phyloP scores from a whole-genome alignment of 1,140 invertebrate species.

The Cherax quadricarinatus region DNA sequence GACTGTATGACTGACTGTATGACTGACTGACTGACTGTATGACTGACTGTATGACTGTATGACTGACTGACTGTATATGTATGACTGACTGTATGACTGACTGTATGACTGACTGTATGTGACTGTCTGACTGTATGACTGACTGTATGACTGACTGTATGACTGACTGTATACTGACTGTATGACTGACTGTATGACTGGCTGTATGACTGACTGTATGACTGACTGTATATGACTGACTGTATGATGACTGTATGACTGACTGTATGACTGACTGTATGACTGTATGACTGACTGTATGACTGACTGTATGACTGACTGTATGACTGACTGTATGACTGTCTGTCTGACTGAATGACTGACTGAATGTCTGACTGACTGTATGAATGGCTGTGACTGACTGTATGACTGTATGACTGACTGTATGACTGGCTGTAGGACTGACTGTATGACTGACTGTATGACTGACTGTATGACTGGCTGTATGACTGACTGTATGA shows the following conservation, averaged over 20 bases:
- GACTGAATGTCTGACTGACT: too few relatives aligned
- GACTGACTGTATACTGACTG: not conserved
- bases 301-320: not conserved
- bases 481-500: not conserved
- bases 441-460: too few relatives aligned
- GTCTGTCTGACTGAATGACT: too few relatives aligned
- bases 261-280: not conserved
- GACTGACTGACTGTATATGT: not conserved
- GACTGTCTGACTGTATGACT: not conserved
- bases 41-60: not conserved
- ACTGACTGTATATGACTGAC: slow-evolving; percentile 1
- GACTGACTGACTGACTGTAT: not conserved
- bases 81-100: slow-evolving; percentile 6
- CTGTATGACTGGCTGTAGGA: too few relatives aligned
- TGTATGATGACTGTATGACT: not conserved
- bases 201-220: slow-evolving; percentile 3
- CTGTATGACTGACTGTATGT: not conserved
- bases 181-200: not conserved
- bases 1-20: not conserved
- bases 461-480: too few relatives aligned
- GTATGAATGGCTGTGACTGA: not conserved
- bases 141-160: not conserved
- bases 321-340: too few relatives aligned
- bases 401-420: too few relatives aligned
- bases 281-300: not conserved